A percentile compares a stretch with the other conserved stretches of the same genome.
Evolutionary conservation across 2,888 invertebrate species (phyloP).

Genomic region (Sepioteuthis lessoniana): DNA sequence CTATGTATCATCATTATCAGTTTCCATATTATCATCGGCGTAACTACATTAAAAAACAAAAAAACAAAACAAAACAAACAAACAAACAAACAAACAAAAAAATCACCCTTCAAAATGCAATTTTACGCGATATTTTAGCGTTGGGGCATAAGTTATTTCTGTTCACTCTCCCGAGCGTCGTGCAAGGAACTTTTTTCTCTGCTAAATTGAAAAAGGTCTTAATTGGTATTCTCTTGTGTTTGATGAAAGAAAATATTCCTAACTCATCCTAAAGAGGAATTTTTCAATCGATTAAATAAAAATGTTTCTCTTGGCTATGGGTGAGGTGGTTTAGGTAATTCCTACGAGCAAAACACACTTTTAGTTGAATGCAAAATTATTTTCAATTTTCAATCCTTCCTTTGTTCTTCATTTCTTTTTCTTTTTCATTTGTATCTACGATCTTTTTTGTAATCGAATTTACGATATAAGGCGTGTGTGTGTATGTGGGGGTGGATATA

Average conservation of each 20-base stretch:
- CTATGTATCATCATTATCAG: too few species aligned
- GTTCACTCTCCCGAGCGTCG: too few species aligned
- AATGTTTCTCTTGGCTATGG: background rate
- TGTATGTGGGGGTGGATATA: background rate
- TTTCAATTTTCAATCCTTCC: background rate
- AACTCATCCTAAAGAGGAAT: background rate
- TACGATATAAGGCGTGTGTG: background rate
- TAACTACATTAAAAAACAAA: too few species aligned
- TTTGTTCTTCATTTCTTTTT: background rate
- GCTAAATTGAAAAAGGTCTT: too few species aligned
- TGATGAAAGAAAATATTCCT: background rate
- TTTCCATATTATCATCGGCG: too few species aligned
- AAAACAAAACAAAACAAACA: too few species aligned
- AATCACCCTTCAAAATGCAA: too few species aligned
- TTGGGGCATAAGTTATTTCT: too few species aligned
- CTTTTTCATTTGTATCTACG: background rate
- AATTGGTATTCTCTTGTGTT: background rate
- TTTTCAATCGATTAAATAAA: background rate
- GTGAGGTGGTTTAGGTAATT: background rate
- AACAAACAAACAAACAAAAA: too few species aligned
- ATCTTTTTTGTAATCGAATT: background rate
- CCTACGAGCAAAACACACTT: background rate
- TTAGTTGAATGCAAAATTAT: conserved; percentile 33
- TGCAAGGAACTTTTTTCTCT: too few species aligned
- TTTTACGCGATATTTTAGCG: too few species aligned